Percentiles rank a stretch among this genome's conserved stretches.
These are phyloP conservation scores for Andrena fulva DNA, from an alignment of 2,888 invertebrate genomes.

Conservation along the genomic window DNA sequence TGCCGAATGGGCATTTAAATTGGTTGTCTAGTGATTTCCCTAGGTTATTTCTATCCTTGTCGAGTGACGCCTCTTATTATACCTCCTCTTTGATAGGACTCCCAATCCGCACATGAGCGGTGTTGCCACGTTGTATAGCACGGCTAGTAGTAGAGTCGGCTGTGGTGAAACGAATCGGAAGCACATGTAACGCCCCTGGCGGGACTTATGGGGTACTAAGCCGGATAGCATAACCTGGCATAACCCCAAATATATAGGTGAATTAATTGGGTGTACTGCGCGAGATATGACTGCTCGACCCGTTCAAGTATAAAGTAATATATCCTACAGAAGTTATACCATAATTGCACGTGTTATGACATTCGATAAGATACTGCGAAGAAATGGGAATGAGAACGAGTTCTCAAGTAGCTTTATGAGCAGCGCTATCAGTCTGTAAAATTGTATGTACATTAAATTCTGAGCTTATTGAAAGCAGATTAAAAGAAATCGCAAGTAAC, in stretches of 20 bases:
- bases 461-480: neutral
- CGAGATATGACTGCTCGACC: neutral
- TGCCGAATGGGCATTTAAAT: too few species aligned
- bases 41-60: too few species aligned
- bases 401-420: slow-evolving; percentile 5
- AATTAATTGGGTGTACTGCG: neutral
- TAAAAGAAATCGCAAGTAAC: neutral
- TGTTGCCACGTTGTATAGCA: too few species aligned
- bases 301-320: neutral
- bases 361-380: neutral
- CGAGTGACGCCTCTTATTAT: too few species aligned
- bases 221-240: slow-evolving; percentile 49
- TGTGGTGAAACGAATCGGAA: neutral
- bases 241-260: slow-evolving; percentile 32
- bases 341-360: neutral
- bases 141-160: too few species aligned
- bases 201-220: slow-evolving; percentile 38
- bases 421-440: neutral
- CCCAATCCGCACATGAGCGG: too few species aligned
- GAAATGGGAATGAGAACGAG: slow-evolving; percentile 24
- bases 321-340: neutral
- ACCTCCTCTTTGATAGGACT: too few species aligned
- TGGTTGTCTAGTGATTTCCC: too few species aligned
- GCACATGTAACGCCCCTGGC: slow-evolving; percentile 26
- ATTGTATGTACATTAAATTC: neutral